These are phyloP conservation scores for Argyra leucocephala DNA, from an alignment of 2,888 invertebrate species.

Conservation along the genomic window DNA sequence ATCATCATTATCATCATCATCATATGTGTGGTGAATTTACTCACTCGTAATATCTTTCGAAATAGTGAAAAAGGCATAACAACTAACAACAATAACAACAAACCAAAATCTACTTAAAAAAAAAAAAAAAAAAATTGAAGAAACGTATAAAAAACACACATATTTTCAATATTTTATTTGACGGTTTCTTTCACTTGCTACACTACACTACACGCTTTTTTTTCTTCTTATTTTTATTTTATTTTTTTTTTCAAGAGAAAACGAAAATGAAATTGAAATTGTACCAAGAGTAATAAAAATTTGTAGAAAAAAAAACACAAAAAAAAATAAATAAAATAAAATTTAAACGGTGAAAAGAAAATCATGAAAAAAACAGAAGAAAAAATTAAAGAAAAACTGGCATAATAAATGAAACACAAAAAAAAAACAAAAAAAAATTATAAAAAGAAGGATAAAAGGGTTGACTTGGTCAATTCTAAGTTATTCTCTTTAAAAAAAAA, in stretches of 20 bases:
- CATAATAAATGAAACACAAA: neutral
- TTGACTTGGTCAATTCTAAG: too few species aligned
- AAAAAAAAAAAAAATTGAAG: neutral
- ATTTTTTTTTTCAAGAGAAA: conserved; percentile 13
- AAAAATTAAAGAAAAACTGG: neutral
- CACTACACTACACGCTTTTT: too few species aligned
- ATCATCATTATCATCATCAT: too few species aligned
- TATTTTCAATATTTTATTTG: neutral
- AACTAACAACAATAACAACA: too few species aligned
- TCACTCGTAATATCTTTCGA: too few species aligned
- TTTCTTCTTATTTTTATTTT: neutral
- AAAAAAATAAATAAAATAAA: conserved; percentile 14
- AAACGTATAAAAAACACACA: neutral
- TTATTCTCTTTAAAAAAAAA: too few species aligned
- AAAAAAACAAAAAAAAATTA: neutral
- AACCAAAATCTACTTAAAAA: neutral
- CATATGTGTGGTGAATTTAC: too few species aligned
- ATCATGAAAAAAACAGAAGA: conserved; percentile 19
- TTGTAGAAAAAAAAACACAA: conserved; percentile 23
- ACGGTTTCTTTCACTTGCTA: neutral
- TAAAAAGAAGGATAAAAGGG: too few species aligned
- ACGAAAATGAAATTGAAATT: conserved; percentile 31
- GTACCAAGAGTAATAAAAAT: conserved; percentile 26
- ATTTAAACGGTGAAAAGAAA: conserved; percentile 15
- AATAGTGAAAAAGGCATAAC: too few species aligned